phyloP scores from a whole-genome alignment of 2,113 vertebrate genomes.

The Gallinago jamesoni region DNA sequence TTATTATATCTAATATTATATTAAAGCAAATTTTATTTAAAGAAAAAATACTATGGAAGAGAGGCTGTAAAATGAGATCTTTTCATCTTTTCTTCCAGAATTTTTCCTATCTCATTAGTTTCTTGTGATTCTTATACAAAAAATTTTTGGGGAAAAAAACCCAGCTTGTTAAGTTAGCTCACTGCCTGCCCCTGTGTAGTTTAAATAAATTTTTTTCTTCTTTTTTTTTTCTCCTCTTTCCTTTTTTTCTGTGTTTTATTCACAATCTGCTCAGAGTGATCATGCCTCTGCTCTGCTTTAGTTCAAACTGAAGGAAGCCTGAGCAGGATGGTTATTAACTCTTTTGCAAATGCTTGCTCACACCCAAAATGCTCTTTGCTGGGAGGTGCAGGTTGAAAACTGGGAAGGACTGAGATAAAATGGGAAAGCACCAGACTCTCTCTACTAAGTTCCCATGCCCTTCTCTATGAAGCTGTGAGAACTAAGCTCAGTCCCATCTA shows the following conservation, averaged over 20 bases:
- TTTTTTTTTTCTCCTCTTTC: neutral
- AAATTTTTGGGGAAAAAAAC: neutral
- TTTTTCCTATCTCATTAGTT: neutral
- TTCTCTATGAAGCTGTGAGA: neutral
- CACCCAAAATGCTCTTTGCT: neutral
- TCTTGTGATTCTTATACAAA: neutral
- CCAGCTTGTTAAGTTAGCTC: neutral
- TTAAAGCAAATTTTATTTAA: neutral
- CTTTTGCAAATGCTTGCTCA: neutral
- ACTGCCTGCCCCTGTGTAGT: neutral
- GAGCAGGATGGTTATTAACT: neutral
- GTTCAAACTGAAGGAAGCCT: neutral
- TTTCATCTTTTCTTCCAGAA: neutral
- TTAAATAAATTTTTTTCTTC: neutral
- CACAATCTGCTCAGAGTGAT: neutral
- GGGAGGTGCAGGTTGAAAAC: neutral
- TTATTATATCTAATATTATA: neutral
- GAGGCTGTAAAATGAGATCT: neutral
- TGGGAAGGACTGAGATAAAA: neutral
- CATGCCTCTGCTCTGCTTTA: neutral
- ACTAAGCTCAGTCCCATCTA: neutral
- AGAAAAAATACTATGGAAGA: neutral
- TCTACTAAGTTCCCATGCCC: neutral
- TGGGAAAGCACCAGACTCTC: rapidly evolving
- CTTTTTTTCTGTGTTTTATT: neutral